Evolutionary conservation across 2,888 invertebrate species (phyloP).

Genomic region (Nesidiocoris tenuis): DNA sequence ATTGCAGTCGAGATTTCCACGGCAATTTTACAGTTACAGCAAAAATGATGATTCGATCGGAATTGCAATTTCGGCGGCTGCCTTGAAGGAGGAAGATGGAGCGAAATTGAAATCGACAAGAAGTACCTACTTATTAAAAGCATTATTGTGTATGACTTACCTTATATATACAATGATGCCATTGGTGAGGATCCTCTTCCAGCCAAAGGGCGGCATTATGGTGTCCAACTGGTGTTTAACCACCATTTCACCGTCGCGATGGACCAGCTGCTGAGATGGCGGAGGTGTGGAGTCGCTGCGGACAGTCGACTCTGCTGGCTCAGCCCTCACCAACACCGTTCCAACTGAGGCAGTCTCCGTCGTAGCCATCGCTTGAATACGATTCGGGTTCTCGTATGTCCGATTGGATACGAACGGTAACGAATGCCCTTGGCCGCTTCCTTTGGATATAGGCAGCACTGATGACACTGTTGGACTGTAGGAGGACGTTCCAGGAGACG

Average conservation of each 20-base stretch:
- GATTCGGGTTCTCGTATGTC: constrained; percentile 53
- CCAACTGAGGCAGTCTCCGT: background rate
- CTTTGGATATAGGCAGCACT: background rate
- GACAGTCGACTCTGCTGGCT: constrained; percentile 62
- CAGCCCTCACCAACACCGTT: constrained; percentile 57
- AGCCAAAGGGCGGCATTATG: constrained; percentile 70
- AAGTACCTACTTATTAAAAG: too few relatives aligned
- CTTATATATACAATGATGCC: constrained; percentile 75
- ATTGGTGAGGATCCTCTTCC: constrained; percentile 72
- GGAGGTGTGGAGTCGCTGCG: constrained; percentile 51
- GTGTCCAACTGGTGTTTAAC: constrained; percentile 49
- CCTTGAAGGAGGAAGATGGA: too few relatives aligned
- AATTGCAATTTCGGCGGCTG: too few relatives aligned
- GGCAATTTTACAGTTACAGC: too few relatives aligned
- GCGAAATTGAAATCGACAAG: too few relatives aligned
- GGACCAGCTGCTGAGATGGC: background rate
- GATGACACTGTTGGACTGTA: background rate
- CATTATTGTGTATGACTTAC: constrained; percentile 57
- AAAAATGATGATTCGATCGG: too few relatives aligned
- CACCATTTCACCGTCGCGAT: constrained; percentile 9
- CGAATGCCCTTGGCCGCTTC: constrained; percentile 6
- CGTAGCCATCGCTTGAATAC: background rate
- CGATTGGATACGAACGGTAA: constrained; percentile 27
- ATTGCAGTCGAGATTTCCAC: too few relatives aligned
- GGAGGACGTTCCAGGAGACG: background rate